Evolutionary conservation across 2,113 vertebrate genomes (phyloP), one percentile per base, ranked within the genome.

Genomic region (Alosa alosa): DNA sequence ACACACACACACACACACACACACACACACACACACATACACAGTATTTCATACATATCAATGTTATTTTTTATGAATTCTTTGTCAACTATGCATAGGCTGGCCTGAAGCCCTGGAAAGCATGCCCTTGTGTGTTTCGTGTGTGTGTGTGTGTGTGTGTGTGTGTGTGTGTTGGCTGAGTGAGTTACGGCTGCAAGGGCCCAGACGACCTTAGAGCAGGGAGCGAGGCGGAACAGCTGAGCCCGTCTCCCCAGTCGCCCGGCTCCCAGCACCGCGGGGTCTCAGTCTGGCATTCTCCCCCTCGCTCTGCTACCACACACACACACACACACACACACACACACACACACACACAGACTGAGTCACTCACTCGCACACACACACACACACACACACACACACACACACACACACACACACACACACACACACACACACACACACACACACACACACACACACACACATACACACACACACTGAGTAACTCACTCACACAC

Each of bases 121-220:
- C 47, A 13, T 17, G 15, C 20, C 55, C 46, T 6, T 7, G 46
- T 49, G 20, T 60, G 20, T 22, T 0, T 78, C 3, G 55, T 60
- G 55, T 20, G 55, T 60, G 55, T 60, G 55, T 60, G 55, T 60
- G 55, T 60, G 55, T 60, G 57, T 84, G 20, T 84, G n/a, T 84
- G 68, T 75, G 25, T 20, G 45, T 50, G 9, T 78, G 11, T 50
- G 78, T 45, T 75, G 68, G 17, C 15, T 84, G 45, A 46, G 84
- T 68, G 49, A 55, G 82, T 82, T 86, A 78, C 31, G 57, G 85
- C 47, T 81, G 81, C 49, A n/a, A 46, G 45, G 64, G 47, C 22
- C 44, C 31, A 84, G 82, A 84, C 9, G 57, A 50, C 44, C 60
- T 20, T 47, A 44, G 72, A 78, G 64, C 81, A 46, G 9, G 72